Percentiles rank a stretch among this genome's conserved stretches.
Evolutionary conservation across 1,140 invertebrate species (phyloP).

Genomic region (Lepidurus apus): DNA sequence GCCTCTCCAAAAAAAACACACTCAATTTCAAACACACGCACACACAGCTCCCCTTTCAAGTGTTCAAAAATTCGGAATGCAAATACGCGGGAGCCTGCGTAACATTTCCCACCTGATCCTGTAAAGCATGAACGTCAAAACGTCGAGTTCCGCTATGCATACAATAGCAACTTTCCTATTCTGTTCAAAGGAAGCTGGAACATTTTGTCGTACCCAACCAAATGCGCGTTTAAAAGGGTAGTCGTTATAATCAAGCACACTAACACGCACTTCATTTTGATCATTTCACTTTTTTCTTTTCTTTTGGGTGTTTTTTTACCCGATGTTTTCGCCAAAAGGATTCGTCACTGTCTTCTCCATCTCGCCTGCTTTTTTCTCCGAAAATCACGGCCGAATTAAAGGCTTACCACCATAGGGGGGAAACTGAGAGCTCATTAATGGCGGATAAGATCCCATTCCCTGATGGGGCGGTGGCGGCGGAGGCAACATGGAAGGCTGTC

Average conservation of each 20-base stretch:
- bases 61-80: background rate
- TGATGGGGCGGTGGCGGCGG: background rate
- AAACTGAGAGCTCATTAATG: conserved; percentile 18
- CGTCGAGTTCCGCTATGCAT: too few species aligned
- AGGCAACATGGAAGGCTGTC: conserved; percentile 3
- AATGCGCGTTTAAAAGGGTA: too few species aligned
- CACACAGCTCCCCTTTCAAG: background rate
- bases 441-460: background rate
- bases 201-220: too few species aligned
- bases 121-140: background rate
- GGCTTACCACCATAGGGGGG: conserved; percentile 27
- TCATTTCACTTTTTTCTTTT: too few species aligned
- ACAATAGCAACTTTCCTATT: too few species aligned
- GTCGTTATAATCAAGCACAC: too few species aligned
- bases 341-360: background rate
- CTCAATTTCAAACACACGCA: background rate
- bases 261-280: too few species aligned
- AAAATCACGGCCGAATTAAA: conserved; percentile 24
- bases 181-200: too few species aligned
- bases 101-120: background rate
- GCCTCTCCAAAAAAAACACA: background rate
- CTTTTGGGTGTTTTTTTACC: too few species aligned
- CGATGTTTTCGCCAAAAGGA: too few species aligned
- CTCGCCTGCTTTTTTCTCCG: background rate
- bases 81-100: background rate